Base-by-base conservation (phyloP, 2,797 vertebrate genomes). In the Jordanella pulchra region DNA sequence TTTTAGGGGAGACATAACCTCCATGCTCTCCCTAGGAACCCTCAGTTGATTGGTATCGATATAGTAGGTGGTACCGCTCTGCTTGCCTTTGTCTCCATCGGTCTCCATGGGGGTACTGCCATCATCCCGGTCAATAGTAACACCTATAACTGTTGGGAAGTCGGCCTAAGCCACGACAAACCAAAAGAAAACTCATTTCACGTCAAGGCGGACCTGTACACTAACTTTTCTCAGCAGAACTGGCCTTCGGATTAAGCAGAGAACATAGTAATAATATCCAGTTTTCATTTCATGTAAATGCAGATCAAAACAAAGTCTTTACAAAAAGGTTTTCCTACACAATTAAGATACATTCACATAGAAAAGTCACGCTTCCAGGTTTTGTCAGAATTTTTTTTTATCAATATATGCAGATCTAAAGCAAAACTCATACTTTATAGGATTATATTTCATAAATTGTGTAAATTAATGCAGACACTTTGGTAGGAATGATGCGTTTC, bases 31-130 rank as follows among this genome's bases (percentile, higher is more conserved):
- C 77, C 98, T 94, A 9, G 98, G 96, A 66, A 99, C 97, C 72
- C 97, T 94, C 79, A 99, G 92, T 78, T 98, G 96, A 89, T 99
- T 99, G 78, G 97, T 99, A 76, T 99, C 98, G 65, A 99, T 99
- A 88, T 95, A 99, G 83, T 99, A 99, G 10, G 95, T 96, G 0
- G 97, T 97, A 14, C 97, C 96, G 0, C 97, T 96, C 89, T 96
- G 96, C 89, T 99, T 99, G 93, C 92, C 86, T 91, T 99, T 98
- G 75, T 99, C 97, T 0, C 97, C 96, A 39, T 98, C 97, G 0
- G 97, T 98, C 88, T 99, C 98, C 98, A 99, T 99, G 13, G 97
- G 89, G 0, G 96, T 96, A 86, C 95, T 97, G 82, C 97, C 97
- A 93, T 99, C 98, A 65, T 99, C 98, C 77, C 98, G 92, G 89